Evolutionary conservation across 30 jellyfish, hydroid and myxozoan genomes (phyloP).

Genomic region (Pelagia noctiluca): DNA sequence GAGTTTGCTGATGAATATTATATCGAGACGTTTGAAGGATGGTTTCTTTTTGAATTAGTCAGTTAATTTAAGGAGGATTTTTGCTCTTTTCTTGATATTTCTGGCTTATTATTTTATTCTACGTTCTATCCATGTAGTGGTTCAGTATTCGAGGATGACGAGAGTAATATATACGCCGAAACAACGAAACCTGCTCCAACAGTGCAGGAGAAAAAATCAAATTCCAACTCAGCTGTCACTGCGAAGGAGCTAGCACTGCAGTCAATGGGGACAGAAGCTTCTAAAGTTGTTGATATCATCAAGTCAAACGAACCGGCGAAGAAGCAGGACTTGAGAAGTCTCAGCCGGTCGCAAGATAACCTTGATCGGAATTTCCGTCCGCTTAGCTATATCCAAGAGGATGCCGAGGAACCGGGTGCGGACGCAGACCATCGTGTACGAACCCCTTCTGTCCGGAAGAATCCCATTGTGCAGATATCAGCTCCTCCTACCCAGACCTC

Average conservation of each 20-base stretch:
- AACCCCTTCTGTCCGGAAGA: slow-evolving; percentile 1
- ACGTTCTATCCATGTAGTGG: no score
- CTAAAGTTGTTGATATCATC: slow-evolving; percentile 54
- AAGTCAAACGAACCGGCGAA: neutral
- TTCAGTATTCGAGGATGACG: no score
- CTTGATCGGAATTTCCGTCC: slow-evolving; percentile 29
- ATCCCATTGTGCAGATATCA: neutral
- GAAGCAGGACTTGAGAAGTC: neutral
- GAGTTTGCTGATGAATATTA: no score
- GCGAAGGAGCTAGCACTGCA: slow-evolving; percentile 90
- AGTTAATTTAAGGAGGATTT: no score
- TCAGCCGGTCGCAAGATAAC: slow-evolving; percentile 52
- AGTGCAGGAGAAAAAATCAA: neutral
- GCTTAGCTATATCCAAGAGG: slow-evolving; percentile 64
- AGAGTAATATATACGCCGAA: no score
- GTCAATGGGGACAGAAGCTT: slow-evolving; percentile 93
- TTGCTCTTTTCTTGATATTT: no score
- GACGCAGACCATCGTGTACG: slow-evolving; percentile 60
- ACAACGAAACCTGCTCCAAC: no score
- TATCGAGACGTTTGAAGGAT: no score
- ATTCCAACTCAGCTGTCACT: slow-evolving; percentile 23
- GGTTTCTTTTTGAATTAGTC: no score
- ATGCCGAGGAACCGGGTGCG: slow-evolving; percentile 52
- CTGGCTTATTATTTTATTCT: no score
- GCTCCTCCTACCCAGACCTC: neutral